Evolutionary conservation across 1,140 invertebrate species (phyloP).

Genomic region (Neodiprion fabricii): DNA sequence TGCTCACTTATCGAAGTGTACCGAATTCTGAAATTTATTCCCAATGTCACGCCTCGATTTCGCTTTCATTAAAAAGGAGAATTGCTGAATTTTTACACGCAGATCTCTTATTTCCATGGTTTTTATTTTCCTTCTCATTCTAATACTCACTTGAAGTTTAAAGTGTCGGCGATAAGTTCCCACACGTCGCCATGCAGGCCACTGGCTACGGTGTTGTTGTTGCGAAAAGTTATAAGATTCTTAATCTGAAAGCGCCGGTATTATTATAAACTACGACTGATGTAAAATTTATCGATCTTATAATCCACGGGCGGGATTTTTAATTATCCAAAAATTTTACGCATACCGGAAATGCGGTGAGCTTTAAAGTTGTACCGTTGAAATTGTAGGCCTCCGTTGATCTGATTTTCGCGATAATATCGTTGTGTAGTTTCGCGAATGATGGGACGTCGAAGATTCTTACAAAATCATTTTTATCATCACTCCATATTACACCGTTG

Average conservation of each 20-base stretch:
- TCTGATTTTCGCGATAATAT: not conserved
- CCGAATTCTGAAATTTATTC: not conserved
- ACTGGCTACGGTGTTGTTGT: not conserved
- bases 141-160: not conserved
- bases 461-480: not conserved
- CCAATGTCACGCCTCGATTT: too few relatives aligned
- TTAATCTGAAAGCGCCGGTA: not conserved
- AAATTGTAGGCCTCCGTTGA: not conserved
- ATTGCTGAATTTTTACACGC: too few relatives aligned
- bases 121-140: not conserved
- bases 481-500: not conserved
- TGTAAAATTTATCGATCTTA: too few relatives aligned
- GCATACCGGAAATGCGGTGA: not conserved
- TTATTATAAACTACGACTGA: too few relatives aligned
- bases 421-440: not conserved
- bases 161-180: not conserved
- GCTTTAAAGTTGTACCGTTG: not conserved
- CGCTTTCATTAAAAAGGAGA: not conserved
- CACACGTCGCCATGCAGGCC: not conserved
- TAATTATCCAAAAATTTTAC: too few relatives aligned
- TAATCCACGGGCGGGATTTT: not conserved
- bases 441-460: not conserved
- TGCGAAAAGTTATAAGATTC: not conserved
- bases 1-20: not conserved
- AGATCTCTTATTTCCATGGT: too few relatives aligned